Base-by-base conservation (phyloP, 2,888 invertebrate genomes). In the Pecten maximus region DNA sequence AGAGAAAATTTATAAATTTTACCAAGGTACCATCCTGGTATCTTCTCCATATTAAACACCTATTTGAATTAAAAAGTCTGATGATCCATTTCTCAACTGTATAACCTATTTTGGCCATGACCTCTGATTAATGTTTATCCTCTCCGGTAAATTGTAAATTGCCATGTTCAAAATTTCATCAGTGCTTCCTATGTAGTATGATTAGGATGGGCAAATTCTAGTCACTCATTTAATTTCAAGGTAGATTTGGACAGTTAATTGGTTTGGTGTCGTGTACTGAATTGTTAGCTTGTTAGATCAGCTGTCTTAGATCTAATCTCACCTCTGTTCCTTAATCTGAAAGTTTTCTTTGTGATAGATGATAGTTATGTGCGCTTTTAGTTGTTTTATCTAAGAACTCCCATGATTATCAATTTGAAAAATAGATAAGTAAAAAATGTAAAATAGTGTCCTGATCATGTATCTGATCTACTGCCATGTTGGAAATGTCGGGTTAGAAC, bases 151-250 rank as follows among this genome's bases (percentile, higher is more conserved):
- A 54, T 8, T 54, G 54, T 54, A 19, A 54, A 23, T 15, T 54
- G 19, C 54, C n/a, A 54, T 54, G 74, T 74, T 23, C 35, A 0
- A 1, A 74, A 28, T 28, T 28, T 74, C 74, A 74, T 74, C 35
- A 74, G 28, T 74, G 60, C 12, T 35, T 12, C 74, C 74, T 74
- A n/a, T n/a, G n/a, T n/a, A n/a, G 54, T 35, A 12, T 74, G 3
- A 74, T 74, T 28, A 74, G 74, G 74, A 23, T 35, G 35, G 8
- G 1, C 23, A 74, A 74, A 74, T 74, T 74, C 74, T 74, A 74
- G 74, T 74, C 74, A 74, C 74, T 74, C 74, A 0, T 74, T 74
- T 74, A 74, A 74, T 74, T 74, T 74, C 74, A 74, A 74, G 74
- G 74, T 74, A 74, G 74, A 23, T 35, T 74, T 35, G 23, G 74